Conservation (phyloP, 2,113 vertebrate species). For the Colaptes auratus region DNA sequence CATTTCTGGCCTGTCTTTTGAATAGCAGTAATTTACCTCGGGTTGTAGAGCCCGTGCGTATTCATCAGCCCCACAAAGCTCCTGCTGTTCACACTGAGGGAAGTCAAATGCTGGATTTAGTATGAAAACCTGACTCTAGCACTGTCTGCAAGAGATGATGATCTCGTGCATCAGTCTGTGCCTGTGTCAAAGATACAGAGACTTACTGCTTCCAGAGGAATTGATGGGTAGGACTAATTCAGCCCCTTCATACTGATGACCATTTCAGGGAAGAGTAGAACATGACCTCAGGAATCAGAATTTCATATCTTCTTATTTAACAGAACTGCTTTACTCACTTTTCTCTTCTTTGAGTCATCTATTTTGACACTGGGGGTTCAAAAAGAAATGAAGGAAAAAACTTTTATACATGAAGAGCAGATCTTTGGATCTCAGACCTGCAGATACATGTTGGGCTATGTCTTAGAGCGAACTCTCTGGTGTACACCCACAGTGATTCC, state of each 20-base stretch:
- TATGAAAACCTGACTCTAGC: background rate
- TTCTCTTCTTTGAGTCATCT: background rate
- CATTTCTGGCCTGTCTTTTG: background rate
- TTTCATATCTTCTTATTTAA: background rate
- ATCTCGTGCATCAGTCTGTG: background rate
- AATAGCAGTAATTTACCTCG: background rate
- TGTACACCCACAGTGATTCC: no score
- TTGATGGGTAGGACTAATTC: background rate
- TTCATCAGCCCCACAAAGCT: background rate
- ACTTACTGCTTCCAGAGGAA: background rate
- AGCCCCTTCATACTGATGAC: background rate
- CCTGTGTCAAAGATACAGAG: background rate
- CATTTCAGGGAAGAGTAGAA: background rate
- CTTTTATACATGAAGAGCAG: background rate
- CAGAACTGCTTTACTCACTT: background rate
- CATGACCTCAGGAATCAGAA: background rate
- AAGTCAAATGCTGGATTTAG: background rate
- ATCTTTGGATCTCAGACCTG: background rate
- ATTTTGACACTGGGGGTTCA: background rate
- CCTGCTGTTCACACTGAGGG: background rate
- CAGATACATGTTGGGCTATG: background rate
- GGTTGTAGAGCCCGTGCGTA: background rate
- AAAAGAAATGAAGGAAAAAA: background rate
- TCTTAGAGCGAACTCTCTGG: background rate
- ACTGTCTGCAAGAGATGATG: background rate